phyloP scores from a whole-genome alignment of 2,113 vertebrate genomes.

The Bambusicola thoracicus region DNA sequence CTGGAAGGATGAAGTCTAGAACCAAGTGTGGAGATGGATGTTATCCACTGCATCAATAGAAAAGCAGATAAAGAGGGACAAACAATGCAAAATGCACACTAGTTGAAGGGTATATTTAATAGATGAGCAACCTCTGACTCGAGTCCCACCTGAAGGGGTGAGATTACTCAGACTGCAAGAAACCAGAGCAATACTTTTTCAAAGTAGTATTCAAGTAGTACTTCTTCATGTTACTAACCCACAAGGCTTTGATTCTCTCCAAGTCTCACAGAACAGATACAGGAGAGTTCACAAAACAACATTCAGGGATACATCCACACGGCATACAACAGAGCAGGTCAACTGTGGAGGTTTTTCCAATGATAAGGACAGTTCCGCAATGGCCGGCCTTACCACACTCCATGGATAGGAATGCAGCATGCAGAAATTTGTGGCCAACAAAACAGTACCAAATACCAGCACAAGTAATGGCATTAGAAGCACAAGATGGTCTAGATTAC shows the following conservation, averaged over 20 bases:
- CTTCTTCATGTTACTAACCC: neutral
- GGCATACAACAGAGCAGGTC: neutral
- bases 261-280: neutral
- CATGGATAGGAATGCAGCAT: neutral
- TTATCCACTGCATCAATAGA: neutral
- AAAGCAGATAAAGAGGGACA: neutral
- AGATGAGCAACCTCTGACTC: neutral
- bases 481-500: neutral
- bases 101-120: neutral
- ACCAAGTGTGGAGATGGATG: rapidly evolving
- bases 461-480: neutral
- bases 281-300: neutral
- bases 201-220: too few species aligned
- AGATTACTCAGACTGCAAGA: neutral
- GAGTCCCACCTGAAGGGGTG: neutral
- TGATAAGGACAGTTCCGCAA: neutral
- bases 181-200: neutral
- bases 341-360: neutral
- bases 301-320: neutral
- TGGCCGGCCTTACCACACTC: neutral
- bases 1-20: neutral
- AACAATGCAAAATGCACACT: neutral
- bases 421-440: neutral
- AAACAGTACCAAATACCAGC: neutral
- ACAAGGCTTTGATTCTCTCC: neutral